Conservation (phyloP, 1,140 invertebrate genomes). For the Medauroidea extradentata region DNA sequence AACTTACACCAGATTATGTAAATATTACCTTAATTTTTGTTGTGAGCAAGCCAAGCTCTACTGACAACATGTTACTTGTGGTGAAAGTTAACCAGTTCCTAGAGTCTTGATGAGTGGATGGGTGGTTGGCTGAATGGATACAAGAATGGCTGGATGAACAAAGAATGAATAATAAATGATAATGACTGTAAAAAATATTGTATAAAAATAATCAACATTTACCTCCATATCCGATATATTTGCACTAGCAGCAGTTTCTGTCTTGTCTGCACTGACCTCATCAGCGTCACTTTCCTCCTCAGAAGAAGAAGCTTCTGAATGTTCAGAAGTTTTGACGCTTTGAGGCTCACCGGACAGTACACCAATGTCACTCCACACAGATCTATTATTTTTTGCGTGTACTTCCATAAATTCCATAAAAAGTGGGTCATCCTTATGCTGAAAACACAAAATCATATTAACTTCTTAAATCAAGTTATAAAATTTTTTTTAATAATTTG, state of each 20-base stretch:
- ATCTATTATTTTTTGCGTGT: conserved; percentile 58
- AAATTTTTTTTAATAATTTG: too few species aligned
- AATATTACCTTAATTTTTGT: too few species aligned
- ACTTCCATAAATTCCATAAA: conserved; percentile 85
- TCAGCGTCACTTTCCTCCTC: conserved; percentile 24
- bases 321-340: conserved; percentile 6
- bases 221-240: conserved; percentile 70
- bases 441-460: not conserved
- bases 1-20: too few species aligned
- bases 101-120: too few species aligned
- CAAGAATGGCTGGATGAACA: too few species aligned
- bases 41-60: too few species aligned
- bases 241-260: conserved; percentile 55
- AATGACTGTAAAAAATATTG: too few species aligned
- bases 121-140: too few species aligned
- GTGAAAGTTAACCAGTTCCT: too few species aligned
- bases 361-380: conserved; percentile 65
- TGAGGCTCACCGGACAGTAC: conserved; percentile 24
- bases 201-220: conserved; percentile 16
- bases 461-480: too few species aligned
- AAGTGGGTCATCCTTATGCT: conserved; percentile 78
- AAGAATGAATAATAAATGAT: too few species aligned
- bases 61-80: too few species aligned
- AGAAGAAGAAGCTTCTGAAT: not conserved
- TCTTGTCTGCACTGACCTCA: conserved; percentile 28